Evolutionary conservation across 2,797 vertebrate genomes (phyloP).

Genomic region (Enteromius radiatus): DNA sequence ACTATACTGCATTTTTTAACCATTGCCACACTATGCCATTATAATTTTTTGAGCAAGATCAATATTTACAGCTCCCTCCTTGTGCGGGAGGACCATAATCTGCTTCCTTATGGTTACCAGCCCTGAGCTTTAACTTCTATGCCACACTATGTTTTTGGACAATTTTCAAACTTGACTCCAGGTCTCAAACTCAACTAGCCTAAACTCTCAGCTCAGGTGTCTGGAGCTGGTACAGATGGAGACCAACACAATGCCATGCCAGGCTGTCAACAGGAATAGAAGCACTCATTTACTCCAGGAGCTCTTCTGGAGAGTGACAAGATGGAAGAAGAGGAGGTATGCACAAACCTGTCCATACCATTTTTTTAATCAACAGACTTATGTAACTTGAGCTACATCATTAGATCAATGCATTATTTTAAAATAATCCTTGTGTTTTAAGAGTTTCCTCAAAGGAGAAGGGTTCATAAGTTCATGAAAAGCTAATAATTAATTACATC

Average conservation of each 20-base stretch:
- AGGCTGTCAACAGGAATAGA: conserved; percentile 89
- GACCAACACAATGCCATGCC: conserved; percentile 84
- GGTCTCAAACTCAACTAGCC: conserved; percentile 47
- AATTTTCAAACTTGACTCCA: conserved; percentile 6
- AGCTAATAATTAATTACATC: background rate
- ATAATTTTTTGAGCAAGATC: background rate
- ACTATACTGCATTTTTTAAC: background rate
- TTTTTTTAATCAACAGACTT: background rate
- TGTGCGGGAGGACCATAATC: background rate
- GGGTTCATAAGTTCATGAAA: background rate
- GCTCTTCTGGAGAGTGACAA: conserved; percentile 82
- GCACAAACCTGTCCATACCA: background rate
- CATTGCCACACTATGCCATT: background rate
- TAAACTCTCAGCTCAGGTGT: conserved; percentile 37
- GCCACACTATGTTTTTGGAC: background rate
- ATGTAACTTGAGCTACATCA: background rate
- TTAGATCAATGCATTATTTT: background rate
- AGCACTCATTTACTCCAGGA: conserved; percentile 88
- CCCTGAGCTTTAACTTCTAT: background rate
- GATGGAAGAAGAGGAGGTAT: background rate
- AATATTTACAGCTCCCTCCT: background rate
- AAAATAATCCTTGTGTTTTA: background rate
- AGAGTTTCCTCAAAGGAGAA: background rate
- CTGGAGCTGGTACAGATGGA: conserved; percentile 81
- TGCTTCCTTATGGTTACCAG: background rate